These are phyloP conservation scores for Stomatorhinus walkeri DNA, from an alignment of 2,797 vertebrate species.

Conservation along the genomic window DNA sequence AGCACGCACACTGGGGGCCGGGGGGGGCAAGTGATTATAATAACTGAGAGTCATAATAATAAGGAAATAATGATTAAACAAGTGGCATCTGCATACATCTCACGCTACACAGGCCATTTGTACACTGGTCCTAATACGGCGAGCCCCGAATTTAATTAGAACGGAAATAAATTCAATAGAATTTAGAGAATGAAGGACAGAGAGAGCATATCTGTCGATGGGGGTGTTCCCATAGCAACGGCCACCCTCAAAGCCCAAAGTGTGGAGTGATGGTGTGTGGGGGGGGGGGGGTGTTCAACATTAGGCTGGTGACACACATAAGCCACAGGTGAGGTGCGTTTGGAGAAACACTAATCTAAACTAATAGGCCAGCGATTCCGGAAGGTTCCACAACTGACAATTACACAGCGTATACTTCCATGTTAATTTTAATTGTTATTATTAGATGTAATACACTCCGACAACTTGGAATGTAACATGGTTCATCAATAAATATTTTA, in stretches of 20 bases:
- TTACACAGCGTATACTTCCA: neutral
- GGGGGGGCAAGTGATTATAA: neutral
- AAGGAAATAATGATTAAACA: neutral
- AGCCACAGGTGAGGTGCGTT: neutral
- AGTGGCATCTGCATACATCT: neutral
- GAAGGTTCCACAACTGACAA: neutral
- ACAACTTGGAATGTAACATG: neutral
- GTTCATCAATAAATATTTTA: neutral
- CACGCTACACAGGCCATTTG: neutral
- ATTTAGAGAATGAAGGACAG: neutral
- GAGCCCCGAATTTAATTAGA: neutral
- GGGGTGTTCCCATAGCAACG: slow-evolving; percentile 5
- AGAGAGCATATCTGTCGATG: neutral
- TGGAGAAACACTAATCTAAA: neutral
- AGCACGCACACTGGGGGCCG: slow-evolving; percentile 7
- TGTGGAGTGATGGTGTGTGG: neutral
- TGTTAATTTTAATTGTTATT: neutral
- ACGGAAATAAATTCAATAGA: neutral
- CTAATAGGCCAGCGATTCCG: neutral
- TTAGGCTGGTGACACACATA: neutral
- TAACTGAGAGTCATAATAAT: neutral
- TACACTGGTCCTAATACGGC: neutral
- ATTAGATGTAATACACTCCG: neutral
- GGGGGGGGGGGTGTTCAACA: neutral
- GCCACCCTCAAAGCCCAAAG: neutral